Conservation (phyloP, 2,888 invertebrate species). For the Spilarctia lutea region DNA sequence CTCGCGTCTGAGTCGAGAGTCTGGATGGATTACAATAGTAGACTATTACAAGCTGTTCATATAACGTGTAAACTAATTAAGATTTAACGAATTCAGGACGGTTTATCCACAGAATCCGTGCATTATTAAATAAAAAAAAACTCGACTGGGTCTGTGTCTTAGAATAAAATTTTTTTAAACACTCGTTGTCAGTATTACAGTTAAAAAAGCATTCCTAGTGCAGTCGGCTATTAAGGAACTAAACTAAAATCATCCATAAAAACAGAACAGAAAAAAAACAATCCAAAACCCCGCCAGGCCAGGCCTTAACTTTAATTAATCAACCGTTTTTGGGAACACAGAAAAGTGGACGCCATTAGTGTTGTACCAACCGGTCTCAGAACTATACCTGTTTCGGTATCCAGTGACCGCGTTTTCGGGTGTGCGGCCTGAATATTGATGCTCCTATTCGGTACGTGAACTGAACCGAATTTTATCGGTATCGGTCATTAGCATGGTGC, state of each 20-base stretch:
- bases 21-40: no score
- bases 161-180: no score
- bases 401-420: conserved; percentile 49
- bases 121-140: no score
- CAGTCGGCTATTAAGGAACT: no score
- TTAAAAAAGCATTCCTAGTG: no score
- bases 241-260: not conserved
- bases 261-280: not conserved
- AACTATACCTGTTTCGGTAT: conserved; percentile 47
- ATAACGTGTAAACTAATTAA: no score
- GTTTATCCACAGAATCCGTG: no score
- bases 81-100: no score
- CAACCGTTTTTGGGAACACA: conserved; percentile 42
- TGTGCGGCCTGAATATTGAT: conserved; percentile 43
- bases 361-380: conserved; percentile 45
- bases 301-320: not conserved
- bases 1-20: no score
- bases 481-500: not conserved
- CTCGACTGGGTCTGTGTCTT: no score
- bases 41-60: no score
- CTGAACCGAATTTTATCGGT: conserved; percentile 1
- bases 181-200: no score
- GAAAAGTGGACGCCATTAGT: conserved; percentile 45
- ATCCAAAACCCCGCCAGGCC: not conserved
- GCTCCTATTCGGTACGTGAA: conserved; percentile 28